Conservation (phyloP, 2,113 vertebrate species). For the Charina bottae region DNA sequence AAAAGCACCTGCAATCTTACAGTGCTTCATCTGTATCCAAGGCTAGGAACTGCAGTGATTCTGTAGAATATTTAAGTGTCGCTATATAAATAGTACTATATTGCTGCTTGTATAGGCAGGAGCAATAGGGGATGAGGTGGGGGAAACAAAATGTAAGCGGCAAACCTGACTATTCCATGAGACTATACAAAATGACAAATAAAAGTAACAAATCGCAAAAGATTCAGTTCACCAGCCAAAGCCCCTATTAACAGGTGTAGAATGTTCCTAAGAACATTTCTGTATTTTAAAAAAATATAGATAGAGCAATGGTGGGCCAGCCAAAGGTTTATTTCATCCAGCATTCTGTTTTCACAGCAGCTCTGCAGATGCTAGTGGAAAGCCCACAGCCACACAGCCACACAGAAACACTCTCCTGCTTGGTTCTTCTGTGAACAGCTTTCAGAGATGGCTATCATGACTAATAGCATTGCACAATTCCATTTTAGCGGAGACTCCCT, state of each 20-base stretch:
- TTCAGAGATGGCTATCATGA: not conserved
- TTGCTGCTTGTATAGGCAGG: not conserved
- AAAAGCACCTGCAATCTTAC: not conserved
- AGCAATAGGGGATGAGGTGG: not conserved
- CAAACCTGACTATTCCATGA: not conserved
- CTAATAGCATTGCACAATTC: not conserved
- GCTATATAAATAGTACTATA: not conserved
- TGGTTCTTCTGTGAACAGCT: not conserved
- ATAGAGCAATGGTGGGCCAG: not conserved
- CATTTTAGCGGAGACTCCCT: not conserved
- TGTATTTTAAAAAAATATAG: not conserved
- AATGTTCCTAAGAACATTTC: not conserved
- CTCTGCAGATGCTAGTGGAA: not conserved
- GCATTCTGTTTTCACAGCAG: not conserved
- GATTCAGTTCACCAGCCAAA: not conserved
- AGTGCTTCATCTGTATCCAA: not conserved
- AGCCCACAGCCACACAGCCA: not conserved
- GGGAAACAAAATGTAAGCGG: not conserved
- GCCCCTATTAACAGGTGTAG: not conserved
- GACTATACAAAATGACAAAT: not conserved
- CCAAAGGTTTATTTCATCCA: not conserved
- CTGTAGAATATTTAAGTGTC: not conserved
- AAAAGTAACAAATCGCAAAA: not conserved
- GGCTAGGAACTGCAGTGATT: not conserved
- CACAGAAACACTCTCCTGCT: not conserved